phyloP scores from a whole-genome alignment of 1,140 invertebrate species.

The Sycophaga agraensis region DNA sequence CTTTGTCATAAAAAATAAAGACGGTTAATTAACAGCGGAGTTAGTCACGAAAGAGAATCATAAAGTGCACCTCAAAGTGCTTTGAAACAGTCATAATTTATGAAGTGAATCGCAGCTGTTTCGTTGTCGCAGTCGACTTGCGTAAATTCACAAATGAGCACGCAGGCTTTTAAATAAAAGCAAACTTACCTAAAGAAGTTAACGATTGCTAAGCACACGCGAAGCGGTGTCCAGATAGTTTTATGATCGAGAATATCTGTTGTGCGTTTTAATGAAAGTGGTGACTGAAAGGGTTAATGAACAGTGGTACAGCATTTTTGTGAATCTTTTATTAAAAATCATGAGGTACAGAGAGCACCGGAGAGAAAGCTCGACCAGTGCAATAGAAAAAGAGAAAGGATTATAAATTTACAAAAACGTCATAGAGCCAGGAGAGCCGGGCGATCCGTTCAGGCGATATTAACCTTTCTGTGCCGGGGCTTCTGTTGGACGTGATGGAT shows the following conservation, averaged over 20 bases:
- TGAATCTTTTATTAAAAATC: conserved; percentile 9
- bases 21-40: too few relatives aligned
- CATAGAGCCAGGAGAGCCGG: background rate
- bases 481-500: background rate
- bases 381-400: background rate
- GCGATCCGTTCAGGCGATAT: background rate
- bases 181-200: background rate
- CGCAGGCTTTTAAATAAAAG: background rate
- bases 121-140: background rate
- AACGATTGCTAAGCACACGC: background rate
- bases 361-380: too few relatives aligned
- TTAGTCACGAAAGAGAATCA: background rate
- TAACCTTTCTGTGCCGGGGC: background rate
- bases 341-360: background rate
- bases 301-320: background rate
- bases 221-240: background rate
- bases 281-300: conserved; percentile 23
- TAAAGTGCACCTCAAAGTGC: background rate
- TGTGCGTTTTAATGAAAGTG: background rate
- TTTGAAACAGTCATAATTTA: background rate
- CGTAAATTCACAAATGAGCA: too few relatives aligned
- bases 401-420: background rate
- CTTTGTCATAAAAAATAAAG: too few relatives aligned
- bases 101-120: background rate
- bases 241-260: background rate